Conservation (phyloP, 1,140 invertebrate genomes). For the Rhopalosiphum maidis region DNA sequence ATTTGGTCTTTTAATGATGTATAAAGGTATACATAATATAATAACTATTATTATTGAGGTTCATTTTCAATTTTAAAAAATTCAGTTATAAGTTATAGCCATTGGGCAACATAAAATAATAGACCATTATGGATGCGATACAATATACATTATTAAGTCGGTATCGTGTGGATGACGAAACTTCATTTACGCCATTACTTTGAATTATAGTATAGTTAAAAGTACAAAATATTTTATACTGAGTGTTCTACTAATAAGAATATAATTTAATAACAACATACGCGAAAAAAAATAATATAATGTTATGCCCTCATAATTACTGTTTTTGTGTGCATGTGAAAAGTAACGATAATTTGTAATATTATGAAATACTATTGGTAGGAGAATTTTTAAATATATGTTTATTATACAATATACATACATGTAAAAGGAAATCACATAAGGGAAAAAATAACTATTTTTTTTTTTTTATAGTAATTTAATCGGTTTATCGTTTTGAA, state of each 20-base stretch:
- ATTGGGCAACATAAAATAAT: background rate
- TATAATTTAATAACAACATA: background rate
- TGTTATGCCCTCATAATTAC: too few species aligned
- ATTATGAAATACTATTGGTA: background rate
- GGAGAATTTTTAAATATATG: background rate
- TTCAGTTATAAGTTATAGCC: background rate
- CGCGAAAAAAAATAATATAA: background rate
- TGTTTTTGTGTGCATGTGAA: background rate
- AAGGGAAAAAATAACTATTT: background rate
- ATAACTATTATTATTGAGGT: background rate
- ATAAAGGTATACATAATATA: background rate
- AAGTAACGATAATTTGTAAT: background rate
- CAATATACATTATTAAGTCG: background rate
- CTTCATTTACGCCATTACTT: background rate
- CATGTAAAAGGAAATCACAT: background rate
- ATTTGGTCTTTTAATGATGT: background rate
- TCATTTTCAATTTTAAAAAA: background rate
- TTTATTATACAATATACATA: background rate
- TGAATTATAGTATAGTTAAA: background rate
- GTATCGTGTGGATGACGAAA: background rate
- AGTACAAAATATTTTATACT: background rate
- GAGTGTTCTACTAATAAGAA: background rate
- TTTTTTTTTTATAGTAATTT: background rate
- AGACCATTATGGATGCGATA: background rate
- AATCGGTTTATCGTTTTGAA: background rate